phyloP scores from a whole-genome alignment of 2,797 vertebrate species.

The Melanogrammus aeglefinus region DNA sequence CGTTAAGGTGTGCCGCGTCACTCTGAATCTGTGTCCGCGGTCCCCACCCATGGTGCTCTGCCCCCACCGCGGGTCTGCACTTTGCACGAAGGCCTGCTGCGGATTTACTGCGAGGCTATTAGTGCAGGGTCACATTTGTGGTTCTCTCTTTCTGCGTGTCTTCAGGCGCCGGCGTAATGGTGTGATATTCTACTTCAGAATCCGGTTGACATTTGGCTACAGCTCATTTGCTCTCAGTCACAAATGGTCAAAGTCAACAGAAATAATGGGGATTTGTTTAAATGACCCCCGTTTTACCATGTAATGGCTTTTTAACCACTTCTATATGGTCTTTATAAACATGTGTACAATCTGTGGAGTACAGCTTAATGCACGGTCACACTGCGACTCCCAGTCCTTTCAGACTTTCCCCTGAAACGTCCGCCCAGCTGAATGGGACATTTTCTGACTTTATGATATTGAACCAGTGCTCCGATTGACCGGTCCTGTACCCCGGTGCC shows the following conservation, averaged over 20 bases:
- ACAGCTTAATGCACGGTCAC: background rate
- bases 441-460: conserved; percentile 5
- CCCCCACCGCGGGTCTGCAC: background rate
- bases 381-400: background rate
- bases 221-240: conserved; percentile 40
- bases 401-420: background rate
- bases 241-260: conserved; percentile 3
- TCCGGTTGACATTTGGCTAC: background rate
- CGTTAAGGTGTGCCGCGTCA: background rate
- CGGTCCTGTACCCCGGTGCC: conserved; percentile 21
- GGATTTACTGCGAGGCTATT: conserved; percentile 22
- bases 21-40: background rate
- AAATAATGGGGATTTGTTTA: conserved; percentile 1
- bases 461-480: background rate
- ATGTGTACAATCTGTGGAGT: background rate
- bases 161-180: background rate
- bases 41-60: background rate
- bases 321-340: background rate
- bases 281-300: background rate
- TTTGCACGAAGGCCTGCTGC: background rate
- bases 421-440: background rate
- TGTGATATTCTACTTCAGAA: background rate
- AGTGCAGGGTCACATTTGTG: conserved; percentile 31
- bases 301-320: background rate
- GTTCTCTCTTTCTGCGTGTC: background rate